phyloP scores from a whole-genome alignment of 2,113 vertebrate species.

The Pristiophorus japonicus region DNA sequence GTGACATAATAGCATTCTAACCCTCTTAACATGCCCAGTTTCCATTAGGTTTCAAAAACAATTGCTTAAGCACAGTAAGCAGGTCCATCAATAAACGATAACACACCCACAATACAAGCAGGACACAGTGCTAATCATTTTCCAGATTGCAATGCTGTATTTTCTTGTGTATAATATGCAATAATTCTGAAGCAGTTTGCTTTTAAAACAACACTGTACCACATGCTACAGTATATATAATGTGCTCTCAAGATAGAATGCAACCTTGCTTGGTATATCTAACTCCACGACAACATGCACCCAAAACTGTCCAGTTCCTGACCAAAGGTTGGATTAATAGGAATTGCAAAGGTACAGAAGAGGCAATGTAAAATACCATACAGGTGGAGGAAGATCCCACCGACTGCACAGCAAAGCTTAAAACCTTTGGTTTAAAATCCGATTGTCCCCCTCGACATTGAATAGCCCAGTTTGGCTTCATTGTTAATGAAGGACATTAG shows the following conservation, averaged over 20 bases:
- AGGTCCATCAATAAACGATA: slow-evolving; percentile 12
- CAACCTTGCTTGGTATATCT: not conserved
- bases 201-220: slow-evolving; percentile 8
- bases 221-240: slow-evolving; percentile 3
- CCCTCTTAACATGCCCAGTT: not conserved
- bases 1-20: not conserved
- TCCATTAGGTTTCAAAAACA: not conserved
- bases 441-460: slow-evolving; percentile 90
- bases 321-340: not conserved
- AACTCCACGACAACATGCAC: not conserved
- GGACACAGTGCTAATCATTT: slow-evolving; percentile 23
- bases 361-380: slow-evolving; percentile 30
- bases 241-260: not conserved
- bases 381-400: not conserved
- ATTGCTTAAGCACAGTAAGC: not conserved
- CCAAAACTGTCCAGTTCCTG: not conserved
- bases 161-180: not conserved
- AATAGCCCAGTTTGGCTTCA: slow-evolving; percentile 90
- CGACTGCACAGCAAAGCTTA: not conserved
- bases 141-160: not conserved
- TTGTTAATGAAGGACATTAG: slow-evolving; percentile 97
- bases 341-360: slow-evolving; percentile 11
- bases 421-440: slow-evolving; percentile 66
- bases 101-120: not conserved
- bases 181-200: slow-evolving; percentile 3